Percentiles rank a stretch among this genome's conserved stretches.
phyloP scores from a whole-genome alignment of 2,113 vertebrate species.

The Pelvicachromis taeniatus region DNA sequence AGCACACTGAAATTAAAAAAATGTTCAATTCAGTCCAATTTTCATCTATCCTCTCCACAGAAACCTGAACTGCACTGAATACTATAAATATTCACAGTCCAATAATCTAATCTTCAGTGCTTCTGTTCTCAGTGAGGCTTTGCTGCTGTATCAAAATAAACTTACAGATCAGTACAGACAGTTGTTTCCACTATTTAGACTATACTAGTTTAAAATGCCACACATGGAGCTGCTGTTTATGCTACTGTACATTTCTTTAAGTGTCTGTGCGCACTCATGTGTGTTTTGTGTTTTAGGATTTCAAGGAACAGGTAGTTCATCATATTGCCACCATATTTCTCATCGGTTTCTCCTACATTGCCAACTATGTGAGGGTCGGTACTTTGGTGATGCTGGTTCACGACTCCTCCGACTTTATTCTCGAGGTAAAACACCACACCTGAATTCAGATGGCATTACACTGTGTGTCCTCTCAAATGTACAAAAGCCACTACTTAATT shows the following conservation, averaged over 20 bases:
- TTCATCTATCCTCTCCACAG: background rate
- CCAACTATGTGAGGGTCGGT: slow-evolving; percentile 86
- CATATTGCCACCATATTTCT: slow-evolving; percentile 85
- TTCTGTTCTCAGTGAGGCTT: background rate
- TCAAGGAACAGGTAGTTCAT: slow-evolving; percentile 88
- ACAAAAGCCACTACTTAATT: background rate
- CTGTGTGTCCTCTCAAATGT: background rate
- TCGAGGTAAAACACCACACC: slow-evolving; percentile 74
- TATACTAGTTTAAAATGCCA: background rate
- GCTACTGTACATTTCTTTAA: background rate
- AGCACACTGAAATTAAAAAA: background rate
- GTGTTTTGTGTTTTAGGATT: slow-evolving; percentile 75
- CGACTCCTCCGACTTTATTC: slow-evolving; percentile 81
- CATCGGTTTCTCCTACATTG: slow-evolving; percentile 86
- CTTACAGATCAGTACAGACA: rapidly evolving
- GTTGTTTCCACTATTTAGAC: background rate
- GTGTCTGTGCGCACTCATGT: rapidly evolving
- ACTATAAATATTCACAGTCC: background rate
- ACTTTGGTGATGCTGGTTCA: slow-evolving; percentile 87
- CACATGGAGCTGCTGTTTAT: background rate
- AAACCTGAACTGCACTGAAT: background rate
- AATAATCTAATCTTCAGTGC: background rate
- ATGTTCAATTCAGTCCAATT: background rate
- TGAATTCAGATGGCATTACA: background rate
- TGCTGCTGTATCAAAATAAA: background rate